Base-by-base conservation (phyloP, 2,113 vertebrate genomes). In the Thamnaconus septentrionalis region DNA sequence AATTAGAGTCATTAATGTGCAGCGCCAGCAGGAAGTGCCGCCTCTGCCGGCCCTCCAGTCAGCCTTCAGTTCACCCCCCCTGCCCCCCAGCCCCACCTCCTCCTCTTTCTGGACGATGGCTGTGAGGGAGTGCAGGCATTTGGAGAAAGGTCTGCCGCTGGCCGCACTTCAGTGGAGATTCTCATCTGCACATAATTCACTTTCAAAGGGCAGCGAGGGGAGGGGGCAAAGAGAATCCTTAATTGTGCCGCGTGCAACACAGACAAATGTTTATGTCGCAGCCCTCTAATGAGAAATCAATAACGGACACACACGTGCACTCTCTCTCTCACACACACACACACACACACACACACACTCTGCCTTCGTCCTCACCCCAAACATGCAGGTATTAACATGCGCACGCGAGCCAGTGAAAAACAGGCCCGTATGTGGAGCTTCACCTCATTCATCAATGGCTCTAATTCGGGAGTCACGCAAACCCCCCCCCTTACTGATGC, bases 201-300 rank as follows among this genome's bases (percentile, higher is more conserved):
- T 91, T 91, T 87, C 87, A 88, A 89, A 88, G 85, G 87, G 48
- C 18, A 31, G 18, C 86, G 81, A 88, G 80, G 75, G 78, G 82
- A 79, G 81, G 76, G 64, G 64, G 80, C 74, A 78, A 73, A 85
- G 80, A 79, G 75, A 79, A 84, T 85, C 81, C 83, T 76, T 88
- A 90, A 90, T 91, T 91, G 88, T 67, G 18, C 75, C 81, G 52
- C 82, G 84, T 83, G 85, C 84, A 87, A 85, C 88, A 87, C 72
- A 87, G 86, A 91, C 84, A 87, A 90, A 91, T 91, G 90, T 88
- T 90, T 88, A 87, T 83, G 87, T 88, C 86, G 79, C 84, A 59
- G 80, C 82, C 79, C 81, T 69, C 81, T 91, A 90, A 91, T 90
- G 88, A 88, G 86, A 90, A 90, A 90, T 86, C 86, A 85, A 90